phyloP scores from a whole-genome alignment of 1,140 invertebrate species.

The Polypedilum pembai region DNA sequence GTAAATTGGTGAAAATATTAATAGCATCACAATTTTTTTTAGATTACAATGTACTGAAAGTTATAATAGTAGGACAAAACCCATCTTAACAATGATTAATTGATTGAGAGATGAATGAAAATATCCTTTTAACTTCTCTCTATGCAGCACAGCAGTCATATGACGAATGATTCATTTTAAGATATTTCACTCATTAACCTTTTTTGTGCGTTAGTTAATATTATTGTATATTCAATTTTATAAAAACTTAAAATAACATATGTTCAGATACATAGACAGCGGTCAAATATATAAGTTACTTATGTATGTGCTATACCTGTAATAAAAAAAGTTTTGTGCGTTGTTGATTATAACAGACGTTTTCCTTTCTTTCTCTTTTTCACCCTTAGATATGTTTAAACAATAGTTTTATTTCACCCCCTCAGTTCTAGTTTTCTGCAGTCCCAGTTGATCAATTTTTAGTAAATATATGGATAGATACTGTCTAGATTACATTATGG shows the following conservation, averaged over 20 bases:
- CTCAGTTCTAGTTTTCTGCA: constrained; percentile 1
- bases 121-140: constrained; percentile 5
- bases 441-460: constrained; percentile 21
- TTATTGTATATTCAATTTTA: background rate
- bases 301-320: background rate
- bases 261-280: background rate
- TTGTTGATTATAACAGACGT: constrained; percentile 23
- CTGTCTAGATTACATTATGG: background rate
- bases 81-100: constrained; percentile 26
- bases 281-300: no score
- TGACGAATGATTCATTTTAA: background rate
- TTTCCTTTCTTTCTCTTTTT: background rate
- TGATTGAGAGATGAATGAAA: background rate
- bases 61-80: background rate
- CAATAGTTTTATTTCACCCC: background rate
- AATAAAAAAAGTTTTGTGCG: constrained; percentile 7
- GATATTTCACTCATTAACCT: constrained; percentile 17
- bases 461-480: background rate
- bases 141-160: background rate
- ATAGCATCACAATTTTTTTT: background rate
- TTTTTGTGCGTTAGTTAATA: background rate
- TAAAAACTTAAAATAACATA: constrained; percentile 10
- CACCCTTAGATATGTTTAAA: background rate
- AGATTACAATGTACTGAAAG: background rate
- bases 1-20: background rate